These are phyloP conservation scores for Grammomys surdaster DNA, from an alignment of 2,113 vertebrate genomes.

Conservation along the genomic window DNA sequence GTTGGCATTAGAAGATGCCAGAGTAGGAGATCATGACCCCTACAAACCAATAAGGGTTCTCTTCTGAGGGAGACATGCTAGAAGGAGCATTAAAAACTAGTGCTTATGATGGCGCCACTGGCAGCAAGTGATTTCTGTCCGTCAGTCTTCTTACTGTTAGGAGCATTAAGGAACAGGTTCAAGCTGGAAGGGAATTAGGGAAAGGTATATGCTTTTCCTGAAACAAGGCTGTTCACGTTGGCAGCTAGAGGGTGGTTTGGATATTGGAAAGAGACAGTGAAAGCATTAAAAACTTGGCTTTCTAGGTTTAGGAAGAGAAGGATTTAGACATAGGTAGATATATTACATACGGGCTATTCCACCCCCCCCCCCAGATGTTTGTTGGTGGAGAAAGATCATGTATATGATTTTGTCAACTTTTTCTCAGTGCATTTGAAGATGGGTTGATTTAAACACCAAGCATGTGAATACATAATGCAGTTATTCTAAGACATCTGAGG, in stretches of 20 bases:
- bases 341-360: background rate
- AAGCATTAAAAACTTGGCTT: constrained; percentile 14
- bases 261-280: background rate
- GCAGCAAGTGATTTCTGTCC: background rate
- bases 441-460: background rate
- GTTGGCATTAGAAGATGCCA: background rate
- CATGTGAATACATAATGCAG: background rate
- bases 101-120: background rate
- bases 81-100: background rate
- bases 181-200: background rate
- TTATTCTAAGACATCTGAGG: background rate
- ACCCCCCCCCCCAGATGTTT: background rate
- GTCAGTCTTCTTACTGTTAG: background rate
- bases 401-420: background rate
- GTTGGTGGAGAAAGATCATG: background rate
- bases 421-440: background rate
- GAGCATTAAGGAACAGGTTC: background rate
- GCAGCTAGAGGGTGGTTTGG: background rate
- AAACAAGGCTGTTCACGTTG: background rate
- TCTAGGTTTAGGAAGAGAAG: background rate
- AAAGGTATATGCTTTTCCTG: background rate
- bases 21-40: background rate
- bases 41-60: background rate
- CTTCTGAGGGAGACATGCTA: background rate
- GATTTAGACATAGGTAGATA: background rate